A percentile compares a stretch with the other conserved stretches of the same genome.
Evolutionary conservation across 2,888 invertebrate genomes (phyloP).

Genomic region (Dicroscelio sp.): DNA sequence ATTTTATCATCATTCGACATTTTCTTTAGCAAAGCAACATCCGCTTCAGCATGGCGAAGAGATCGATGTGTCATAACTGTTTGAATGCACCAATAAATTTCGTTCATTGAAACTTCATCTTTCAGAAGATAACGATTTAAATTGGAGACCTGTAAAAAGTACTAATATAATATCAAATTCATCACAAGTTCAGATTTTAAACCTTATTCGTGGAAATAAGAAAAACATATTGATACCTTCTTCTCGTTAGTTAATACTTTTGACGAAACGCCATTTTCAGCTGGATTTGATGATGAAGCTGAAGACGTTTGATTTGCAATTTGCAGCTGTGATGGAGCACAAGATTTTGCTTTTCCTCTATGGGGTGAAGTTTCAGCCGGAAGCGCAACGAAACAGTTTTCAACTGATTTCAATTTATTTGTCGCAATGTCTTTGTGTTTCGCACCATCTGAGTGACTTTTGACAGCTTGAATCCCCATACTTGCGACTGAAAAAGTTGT

Average conservation of each 20-base stretch:
- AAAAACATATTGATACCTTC: neutral
- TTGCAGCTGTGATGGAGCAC: too few species aligned
- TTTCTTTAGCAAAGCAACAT: conserved; percentile 17
- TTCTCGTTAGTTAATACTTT: too few species aligned
- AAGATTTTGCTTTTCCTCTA: too few species aligned
- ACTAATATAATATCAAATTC: too few species aligned
- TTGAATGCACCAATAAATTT: conserved; percentile 47
- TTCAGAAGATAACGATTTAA: conserved; percentile 41
- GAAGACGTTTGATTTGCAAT: neutral
- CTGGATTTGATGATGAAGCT: too few species aligned
- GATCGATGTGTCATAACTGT: conserved; percentile 36
- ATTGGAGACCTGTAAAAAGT: too few species aligned
- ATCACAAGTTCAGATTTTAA: too few species aligned
- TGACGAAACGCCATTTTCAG: too few species aligned
- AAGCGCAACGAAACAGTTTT: too few species aligned
- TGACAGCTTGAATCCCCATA: neutral
- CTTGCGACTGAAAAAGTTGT: neutral
- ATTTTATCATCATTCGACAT: conserved; percentile 37
- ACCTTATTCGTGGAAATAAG: too few species aligned
- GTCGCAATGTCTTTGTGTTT: neutral
- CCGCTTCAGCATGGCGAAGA: conserved; percentile 24
- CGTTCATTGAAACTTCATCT: conserved; percentile 37
- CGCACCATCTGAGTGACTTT: neutral
- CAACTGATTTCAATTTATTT: too few species aligned
- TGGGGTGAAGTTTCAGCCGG: too few species aligned